Percentiles rank a stretch among this genome's conserved stretches.
phyloP scores from a whole-genome alignment of 30 jellyfish, hydroid and myxozoan species.

The Rhopilema esculentum region DNA sequence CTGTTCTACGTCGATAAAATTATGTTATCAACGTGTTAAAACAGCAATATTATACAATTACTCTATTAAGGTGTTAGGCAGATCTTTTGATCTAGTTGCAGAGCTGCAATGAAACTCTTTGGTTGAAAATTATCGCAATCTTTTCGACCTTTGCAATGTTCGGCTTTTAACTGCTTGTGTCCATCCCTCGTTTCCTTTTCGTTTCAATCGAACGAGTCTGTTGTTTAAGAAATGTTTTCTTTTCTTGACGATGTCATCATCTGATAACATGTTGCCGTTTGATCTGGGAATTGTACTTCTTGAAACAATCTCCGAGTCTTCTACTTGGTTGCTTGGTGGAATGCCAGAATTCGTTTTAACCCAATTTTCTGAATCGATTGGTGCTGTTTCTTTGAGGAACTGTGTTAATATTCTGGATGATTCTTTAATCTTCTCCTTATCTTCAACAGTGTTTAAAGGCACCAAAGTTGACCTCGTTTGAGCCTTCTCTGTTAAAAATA shows the following conservation, averaged over 20 bases:
- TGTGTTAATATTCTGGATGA: conserved; percentile 48
- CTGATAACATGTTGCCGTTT: conserved; percentile 26
- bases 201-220: conserved; percentile 57
- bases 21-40: too few relatives aligned
- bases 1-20: too few relatives aligned
- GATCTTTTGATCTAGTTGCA: too few relatives aligned
- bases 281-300: conserved; percentile 55
- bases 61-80: background rate
- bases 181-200: conserved; percentile 40
- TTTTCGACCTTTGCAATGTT: conserved; percentile 25
- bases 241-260: conserved; percentile 17
- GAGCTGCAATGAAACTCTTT: too few relatives aligned
- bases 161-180: background rate
- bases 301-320: conserved; percentile 64
- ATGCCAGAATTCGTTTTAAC: conserved; percentile 68
- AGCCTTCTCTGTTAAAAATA: conserved; percentile 32
- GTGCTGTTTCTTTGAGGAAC: conserved; percentile 53
- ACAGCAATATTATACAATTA: background rate
- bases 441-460: background rate
- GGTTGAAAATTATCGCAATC: background rate
- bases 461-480: conserved; percentile 18
- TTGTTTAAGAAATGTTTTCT: conserved; percentile 43
- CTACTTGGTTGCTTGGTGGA: conserved; percentile 2
- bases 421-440: conserved; percentile 38
- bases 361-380: conserved; percentile 46